Evolutionary conservation across 2,797 vertebrate species (phyloP), one percentile per base, ranked within the genome.

Genomic region (Rallus crepitans): DNA sequence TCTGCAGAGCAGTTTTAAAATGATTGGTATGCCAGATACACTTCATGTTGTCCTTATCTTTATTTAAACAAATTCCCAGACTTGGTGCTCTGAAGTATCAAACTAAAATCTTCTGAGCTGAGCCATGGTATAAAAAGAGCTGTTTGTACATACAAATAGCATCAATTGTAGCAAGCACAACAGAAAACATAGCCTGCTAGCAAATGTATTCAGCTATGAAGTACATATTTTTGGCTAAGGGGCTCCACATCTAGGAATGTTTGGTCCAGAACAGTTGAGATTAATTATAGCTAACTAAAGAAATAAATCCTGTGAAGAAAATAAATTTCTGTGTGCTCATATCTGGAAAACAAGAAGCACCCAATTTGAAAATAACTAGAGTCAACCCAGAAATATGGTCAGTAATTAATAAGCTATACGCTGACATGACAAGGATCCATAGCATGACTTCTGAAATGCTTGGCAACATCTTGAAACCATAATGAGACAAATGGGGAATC

Each of bases 231-330:
- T 86, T 82, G 91, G 72, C 61, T 80, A 94, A 82, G 78, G 33
- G 28, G 42, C 69, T 87, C 82, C 88, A 89, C 50, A 79, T 86
- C 70, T 94, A 80, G 76, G 55, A 53, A 53, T 64, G 25, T 81
- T 95, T 94, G 96, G 59, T 91, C 84, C 61, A 65, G 53, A 95
- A 61, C 40, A 93, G 55, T 33, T 89, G 75, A 95, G 75, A 91
- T 95, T 95, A 95, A 95, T 82, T 94, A 78, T 89, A 56, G 88
- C 40, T 70, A 90, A 82, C 23, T 88, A 55, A 93, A 95, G 37
- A 89, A 95, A 96, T 95, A 89, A 96, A 81, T 57, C 42, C 66
- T 82, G 37, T 70, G 56, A 66, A 73, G 61, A 76, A 93, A 87
- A 76, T 15, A 1, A 35, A 19, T 80, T 64, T 89, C 17, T 53